A percentile compares a stretch with the other conserved stretches of the same genome.
These are phyloP conservation scores for Archivesica marissinica DNA, from an alignment of 1,140 invertebrate genomes.

Conservation along the genomic window DNA sequence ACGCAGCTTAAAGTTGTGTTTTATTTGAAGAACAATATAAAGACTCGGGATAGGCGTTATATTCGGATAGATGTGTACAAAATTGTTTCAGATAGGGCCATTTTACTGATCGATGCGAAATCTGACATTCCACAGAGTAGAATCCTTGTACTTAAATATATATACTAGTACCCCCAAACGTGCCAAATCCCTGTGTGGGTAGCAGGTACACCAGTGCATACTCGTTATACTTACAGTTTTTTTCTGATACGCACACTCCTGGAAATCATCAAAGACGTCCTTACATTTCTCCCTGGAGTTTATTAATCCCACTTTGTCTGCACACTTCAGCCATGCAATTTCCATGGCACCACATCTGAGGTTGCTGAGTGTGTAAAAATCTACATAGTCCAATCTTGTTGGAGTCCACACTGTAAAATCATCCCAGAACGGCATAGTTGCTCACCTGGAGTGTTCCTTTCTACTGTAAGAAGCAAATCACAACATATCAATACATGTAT, in stretches of 20 bases:
- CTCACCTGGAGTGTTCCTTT: too few species aligned
- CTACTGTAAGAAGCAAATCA: neutral
- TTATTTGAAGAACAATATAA: too few species aligned
- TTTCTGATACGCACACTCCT: slow-evolving; percentile 23
- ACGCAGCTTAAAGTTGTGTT: too few species aligned
- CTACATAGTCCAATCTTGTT: neutral
- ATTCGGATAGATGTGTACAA: too few species aligned
- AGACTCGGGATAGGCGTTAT: too few species aligned
- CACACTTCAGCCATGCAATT: slow-evolving; percentile 54
- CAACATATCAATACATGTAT: neutral
- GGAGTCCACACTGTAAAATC: neutral
- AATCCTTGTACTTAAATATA: too few species aligned
- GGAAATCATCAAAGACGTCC: slow-evolving; percentile 42
- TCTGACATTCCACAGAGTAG: too few species aligned
- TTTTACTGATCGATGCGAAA: too few species aligned
- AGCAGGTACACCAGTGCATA: slow-evolving; percentile 72
- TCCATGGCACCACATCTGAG: slow-evolving; percentile 29
- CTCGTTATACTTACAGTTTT: slow-evolving; percentile 42
- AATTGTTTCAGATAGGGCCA: too few species aligned
- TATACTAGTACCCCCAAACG: too few species aligned
- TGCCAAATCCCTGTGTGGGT: too few species aligned
- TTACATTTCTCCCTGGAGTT: slow-evolving; percentile 45
- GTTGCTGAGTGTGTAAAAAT: neutral
- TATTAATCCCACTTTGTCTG: slow-evolving; percentile 36
- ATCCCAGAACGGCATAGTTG: slow-evolving; percentile 12